These are phyloP conservation scores for Pollenia amentaria DNA, from an alignment of 2,888 invertebrate species.

Conservation along the genomic window DNA sequence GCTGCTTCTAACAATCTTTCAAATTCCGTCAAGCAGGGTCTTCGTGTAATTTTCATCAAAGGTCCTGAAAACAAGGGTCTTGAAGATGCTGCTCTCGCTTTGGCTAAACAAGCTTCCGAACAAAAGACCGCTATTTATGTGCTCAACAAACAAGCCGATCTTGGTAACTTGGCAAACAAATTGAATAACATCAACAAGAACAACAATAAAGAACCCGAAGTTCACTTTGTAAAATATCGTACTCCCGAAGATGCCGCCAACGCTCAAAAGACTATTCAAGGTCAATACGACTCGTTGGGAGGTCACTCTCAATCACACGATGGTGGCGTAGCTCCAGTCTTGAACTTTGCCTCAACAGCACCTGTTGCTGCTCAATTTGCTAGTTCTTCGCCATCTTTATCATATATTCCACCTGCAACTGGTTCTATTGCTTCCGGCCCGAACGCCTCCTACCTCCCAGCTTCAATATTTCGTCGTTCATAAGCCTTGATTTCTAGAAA, in stretches of 20 bases:
- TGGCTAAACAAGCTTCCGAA: slow-evolving; percentile 79
- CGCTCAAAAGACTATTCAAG: slow-evolving; percentile 80
- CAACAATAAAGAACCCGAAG: slow-evolving; percentile 79
- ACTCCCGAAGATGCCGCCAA: slow-evolving; percentile 80
- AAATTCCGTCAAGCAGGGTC: slow-evolving; percentile 76
- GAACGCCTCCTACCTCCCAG: slow-evolving; percentile 78
- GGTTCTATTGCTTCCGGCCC: slow-evolving; percentile 73
- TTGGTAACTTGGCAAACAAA: slow-evolving; percentile 77
- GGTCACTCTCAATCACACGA: slow-evolving; percentile 77
- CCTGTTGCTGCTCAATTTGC: slow-evolving; percentile 66
- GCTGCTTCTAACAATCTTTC: slow-evolving; percentile 75
- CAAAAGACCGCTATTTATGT: slow-evolving; percentile 80
- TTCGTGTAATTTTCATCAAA: slow-evolving; percentile 82
- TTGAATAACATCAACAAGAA: slow-evolving; percentile 76
- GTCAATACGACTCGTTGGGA: slow-evolving; percentile 80
- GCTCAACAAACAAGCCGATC: slow-evolving; percentile 79
- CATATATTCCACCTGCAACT: slow-evolving; percentile 43
- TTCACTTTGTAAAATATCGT: slow-evolving; percentile 82
- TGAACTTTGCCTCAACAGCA: slow-evolving; percentile 80
- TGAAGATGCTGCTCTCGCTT: slow-evolving; percentile 78
- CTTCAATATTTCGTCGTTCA: slow-evolving; percentile 78
- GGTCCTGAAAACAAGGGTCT: slow-evolving; percentile 80
- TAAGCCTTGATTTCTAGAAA: slow-evolving; percentile 63
- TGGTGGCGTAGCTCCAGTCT: slow-evolving; percentile 79
- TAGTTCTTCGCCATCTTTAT: slow-evolving; percentile 67